Evolutionary conservation across 2,888 invertebrate genomes (phyloP).

Genomic region (Polia nebulosa): DNA sequence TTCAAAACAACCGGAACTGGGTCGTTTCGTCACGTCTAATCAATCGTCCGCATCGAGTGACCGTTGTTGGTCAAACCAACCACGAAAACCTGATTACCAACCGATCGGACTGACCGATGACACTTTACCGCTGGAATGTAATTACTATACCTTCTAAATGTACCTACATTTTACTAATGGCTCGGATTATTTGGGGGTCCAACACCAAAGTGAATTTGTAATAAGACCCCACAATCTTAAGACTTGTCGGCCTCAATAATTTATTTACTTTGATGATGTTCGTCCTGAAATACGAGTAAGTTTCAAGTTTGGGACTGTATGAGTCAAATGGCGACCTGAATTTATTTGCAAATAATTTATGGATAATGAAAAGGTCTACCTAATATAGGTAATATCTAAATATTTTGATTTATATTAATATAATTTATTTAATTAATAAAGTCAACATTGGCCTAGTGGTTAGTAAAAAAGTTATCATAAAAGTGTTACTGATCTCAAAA

Average conservation of each 20-base stretch:
- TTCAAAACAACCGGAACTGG: constrained; percentile 61
- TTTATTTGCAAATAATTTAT: constrained; percentile 52
- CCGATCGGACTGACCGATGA: constrained; percentile 77
- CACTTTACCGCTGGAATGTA: constrained; percentile 85
- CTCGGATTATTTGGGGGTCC: constrained; percentile 76
- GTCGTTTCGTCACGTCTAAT: constrained; percentile 71
- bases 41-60: constrained; percentile 79
- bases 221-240: constrained; percentile 79
- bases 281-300: constrained; percentile 65
- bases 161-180: constrained; percentile 80
- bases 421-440: too few species aligned
- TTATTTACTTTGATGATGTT: constrained; percentile 80
- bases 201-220: constrained; percentile 86
- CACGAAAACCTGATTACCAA: constrained; percentile 80
- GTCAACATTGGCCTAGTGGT: too few species aligned
- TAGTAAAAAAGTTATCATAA: too few species aligned
- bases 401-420: too few species aligned
- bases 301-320: constrained; percentile 68
- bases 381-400: not conserved
- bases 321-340: constrained; percentile 59
- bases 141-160: constrained; percentile 75
- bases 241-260: constrained; percentile 80
- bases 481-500: too few species aligned
- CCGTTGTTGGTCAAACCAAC: constrained; percentile 80
- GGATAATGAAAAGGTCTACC: not conserved